These are phyloP conservation scores for Girardinichthys multiradiatus DNA, from an alignment of 2,113 vertebrate species.

Conservation along the genomic window DNA sequence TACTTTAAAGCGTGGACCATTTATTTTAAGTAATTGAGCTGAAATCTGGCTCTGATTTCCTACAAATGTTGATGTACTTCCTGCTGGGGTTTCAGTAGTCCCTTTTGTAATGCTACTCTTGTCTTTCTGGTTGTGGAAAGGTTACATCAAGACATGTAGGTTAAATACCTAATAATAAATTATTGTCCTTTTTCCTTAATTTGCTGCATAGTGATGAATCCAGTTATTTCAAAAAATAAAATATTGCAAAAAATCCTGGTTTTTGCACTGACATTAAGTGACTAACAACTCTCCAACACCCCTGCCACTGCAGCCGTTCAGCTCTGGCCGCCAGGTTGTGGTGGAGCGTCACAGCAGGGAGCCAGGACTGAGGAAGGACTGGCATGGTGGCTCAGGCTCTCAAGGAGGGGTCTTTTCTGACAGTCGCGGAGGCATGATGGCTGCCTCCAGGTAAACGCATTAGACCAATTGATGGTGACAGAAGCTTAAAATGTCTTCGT, in stretches of 20 bases:
- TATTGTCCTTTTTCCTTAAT: neutral
- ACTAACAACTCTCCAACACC: neutral
- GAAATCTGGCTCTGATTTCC: no score
- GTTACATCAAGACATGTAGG: neutral
- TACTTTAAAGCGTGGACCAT: no score
- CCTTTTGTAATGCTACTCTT: no score
- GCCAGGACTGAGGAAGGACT: constrained; percentile 91
- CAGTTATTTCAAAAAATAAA: neutral
- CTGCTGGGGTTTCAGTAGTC: no score
- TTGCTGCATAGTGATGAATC: neutral
- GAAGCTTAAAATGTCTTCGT: neutral
- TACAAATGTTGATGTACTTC: no score
- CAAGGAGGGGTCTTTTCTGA: constrained; percentile 87
- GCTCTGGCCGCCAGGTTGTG: constrained; percentile 88
- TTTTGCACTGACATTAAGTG: neutral
- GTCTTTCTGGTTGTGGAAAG: no score
- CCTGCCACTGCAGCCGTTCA: constrained; percentile 81
- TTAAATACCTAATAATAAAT: neutral
- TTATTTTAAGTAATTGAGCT: no score
- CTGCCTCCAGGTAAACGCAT: constrained; percentile 85
- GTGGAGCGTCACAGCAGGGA: constrained; percentile 91
- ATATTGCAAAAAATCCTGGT: neutral
- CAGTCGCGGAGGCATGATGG: constrained; percentile 87
- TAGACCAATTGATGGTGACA: neutral
- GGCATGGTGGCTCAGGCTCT: constrained; percentile 88